Percentiles rank a stretch among this genome's conserved stretches.
Conservation (phyloP, 2,113 vertebrate genomes). For the Sorex fumeus region DNA sequence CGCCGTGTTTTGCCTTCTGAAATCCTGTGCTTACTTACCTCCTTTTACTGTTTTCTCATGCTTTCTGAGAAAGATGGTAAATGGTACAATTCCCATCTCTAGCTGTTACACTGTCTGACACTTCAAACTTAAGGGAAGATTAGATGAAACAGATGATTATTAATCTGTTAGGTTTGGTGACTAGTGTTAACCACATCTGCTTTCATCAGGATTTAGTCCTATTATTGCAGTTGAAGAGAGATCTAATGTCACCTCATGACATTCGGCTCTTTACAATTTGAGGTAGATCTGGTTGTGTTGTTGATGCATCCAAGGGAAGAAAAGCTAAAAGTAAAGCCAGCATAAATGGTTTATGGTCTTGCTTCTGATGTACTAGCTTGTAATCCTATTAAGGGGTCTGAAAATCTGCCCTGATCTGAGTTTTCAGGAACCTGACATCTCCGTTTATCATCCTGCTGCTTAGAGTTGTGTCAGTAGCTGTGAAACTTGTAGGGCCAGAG, state of each 20-base stretch:
- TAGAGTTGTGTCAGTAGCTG: neutral
- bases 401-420: neutral
- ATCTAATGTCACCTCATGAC: conserved; percentile 31
- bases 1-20: neutral
- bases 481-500: neutral
- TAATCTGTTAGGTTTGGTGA: neutral
- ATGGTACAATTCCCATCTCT: neutral
- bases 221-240: neutral
- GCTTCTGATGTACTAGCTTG: neutral
- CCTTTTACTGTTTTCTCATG: conserved; percentile 29
- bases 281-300: neutral
- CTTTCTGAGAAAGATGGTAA: neutral
- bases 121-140: neutral
- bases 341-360: neutral
- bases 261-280: neutral
- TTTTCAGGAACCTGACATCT: neutral
- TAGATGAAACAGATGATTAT: neutral
- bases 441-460: neutral
- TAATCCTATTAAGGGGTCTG: neutral
- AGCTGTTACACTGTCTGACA: neutral
- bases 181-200: neutral
- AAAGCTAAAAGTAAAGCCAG: neutral
- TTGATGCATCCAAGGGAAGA: neutral
- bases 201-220: conserved; percentile 23
- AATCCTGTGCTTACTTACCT: conserved; percentile 22